These are phyloP conservation scores for Sinosuthora webbiana DNA, from an alignment of 2,113 vertebrate genomes.

Conservation along the genomic window DNA sequence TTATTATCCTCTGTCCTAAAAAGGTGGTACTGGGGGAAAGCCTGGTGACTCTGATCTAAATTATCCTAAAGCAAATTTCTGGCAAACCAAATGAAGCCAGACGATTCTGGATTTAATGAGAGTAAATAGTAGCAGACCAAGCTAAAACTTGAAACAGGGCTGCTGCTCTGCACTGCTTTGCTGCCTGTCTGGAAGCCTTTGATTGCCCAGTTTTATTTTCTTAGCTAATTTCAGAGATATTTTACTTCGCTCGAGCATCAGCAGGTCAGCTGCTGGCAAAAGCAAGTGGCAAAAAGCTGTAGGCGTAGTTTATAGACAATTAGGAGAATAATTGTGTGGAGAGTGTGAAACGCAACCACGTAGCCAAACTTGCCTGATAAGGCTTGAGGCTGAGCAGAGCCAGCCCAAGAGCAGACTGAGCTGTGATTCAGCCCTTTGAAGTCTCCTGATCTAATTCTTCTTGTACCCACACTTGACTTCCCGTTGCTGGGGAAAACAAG, in stretches of 20 bases:
- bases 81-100: constrained; percentile 8
- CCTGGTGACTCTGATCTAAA: constrained; percentile 13
- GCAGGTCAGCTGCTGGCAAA: background rate
- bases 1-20: constrained; percentile 34
- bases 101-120: background rate
- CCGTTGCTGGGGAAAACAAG: background rate
- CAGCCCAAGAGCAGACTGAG: background rate
- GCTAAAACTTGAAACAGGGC: background rate
- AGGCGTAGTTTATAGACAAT: background rate
- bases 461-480: background rate
- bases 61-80: constrained; percentile 16
- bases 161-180: background rate
- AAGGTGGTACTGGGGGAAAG: background rate
- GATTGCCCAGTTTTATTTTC: background rate
- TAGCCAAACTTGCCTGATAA: background rate
- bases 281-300: background rate
- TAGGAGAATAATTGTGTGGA: background rate
- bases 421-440: background rate
- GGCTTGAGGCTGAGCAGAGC: background rate
- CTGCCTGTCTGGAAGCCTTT: background rate
- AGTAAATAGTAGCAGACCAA: background rate
- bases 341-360: background rate
- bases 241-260: background rate
- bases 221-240: background rate
- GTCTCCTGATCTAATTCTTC: background rate